phyloP scores from a whole-genome alignment of 1,140 invertebrate species.

The Drosophila setifemur region DNA sequence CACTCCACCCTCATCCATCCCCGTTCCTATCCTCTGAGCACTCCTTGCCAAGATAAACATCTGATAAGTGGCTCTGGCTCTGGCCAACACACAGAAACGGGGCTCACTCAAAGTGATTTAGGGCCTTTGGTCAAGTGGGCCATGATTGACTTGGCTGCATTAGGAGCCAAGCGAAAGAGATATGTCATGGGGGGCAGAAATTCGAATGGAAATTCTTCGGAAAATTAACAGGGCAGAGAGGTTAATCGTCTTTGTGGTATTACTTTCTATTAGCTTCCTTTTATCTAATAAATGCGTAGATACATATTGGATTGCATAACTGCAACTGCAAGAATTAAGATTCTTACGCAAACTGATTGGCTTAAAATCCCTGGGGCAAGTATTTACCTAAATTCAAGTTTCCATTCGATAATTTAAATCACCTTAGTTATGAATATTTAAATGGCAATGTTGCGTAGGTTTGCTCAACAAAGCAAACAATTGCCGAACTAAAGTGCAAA shows the following conservation, averaged over 20 bases:
- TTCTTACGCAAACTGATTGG: too few relatives aligned
- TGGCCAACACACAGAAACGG: slow-evolving; percentile 18
- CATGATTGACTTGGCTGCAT: slow-evolving; percentile 63
- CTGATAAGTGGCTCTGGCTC: slow-evolving; percentile 58
- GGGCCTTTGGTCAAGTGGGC: slow-evolving; percentile 72
- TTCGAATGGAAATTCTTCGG: slow-evolving; percentile 18
- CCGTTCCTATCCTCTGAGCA: slow-evolving; percentile 30
- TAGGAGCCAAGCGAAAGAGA: slow-evolving; percentile 45
- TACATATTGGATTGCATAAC: too few relatives aligned
- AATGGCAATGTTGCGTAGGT: background rate
- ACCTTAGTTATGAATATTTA: background rate
- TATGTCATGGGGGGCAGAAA: slow-evolving; percentile 6
- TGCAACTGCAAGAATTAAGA: too few relatives aligned
- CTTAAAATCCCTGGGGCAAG: too few relatives aligned
- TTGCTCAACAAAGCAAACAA: slow-evolving; percentile 1
- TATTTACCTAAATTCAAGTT: background rate
- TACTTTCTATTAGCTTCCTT: too few relatives aligned
- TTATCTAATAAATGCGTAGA: too few relatives aligned
- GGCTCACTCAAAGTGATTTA: slow-evolving; percentile 71
- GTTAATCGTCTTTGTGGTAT: too few relatives aligned
- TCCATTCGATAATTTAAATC: background rate
- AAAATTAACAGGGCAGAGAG: background rate
- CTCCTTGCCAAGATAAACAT: slow-evolving; percentile 68
- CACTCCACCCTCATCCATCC: background rate
- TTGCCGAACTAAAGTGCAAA: background rate